Conservation (phyloP, 2,797 vertebrate genomes). For the Psittacula derbiana region DNA sequence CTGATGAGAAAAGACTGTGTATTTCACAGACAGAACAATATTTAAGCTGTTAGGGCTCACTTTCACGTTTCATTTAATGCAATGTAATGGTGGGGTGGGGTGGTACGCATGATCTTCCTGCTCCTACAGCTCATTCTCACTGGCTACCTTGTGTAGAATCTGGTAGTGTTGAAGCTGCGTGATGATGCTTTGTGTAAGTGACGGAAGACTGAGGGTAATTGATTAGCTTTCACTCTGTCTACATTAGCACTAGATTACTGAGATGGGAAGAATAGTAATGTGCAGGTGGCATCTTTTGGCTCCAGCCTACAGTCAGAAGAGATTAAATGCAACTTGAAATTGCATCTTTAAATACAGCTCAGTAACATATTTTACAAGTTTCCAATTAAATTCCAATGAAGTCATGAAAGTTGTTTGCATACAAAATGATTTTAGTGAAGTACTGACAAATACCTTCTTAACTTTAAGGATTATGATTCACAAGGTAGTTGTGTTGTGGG, state of each 20-base stretch:
- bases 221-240: neutral
- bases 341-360: neutral
- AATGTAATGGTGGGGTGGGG: neutral
- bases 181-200: neutral
- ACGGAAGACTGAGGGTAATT: neutral
- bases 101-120: neutral
- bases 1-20: neutral
- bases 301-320: neutral
- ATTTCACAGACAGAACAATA: neutral
- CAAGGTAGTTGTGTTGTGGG: neutral
- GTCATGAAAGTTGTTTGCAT: neutral
- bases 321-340: neutral
- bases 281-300: neutral
- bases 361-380: neutral
- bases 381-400: neutral
- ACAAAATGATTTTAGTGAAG: neutral
- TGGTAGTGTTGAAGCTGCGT: neutral
- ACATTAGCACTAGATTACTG: neutral
- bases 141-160: neutral
- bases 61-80: neutral
- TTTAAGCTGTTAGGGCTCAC: neutral
- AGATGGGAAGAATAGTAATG: neutral
- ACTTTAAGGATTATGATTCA: neutral
- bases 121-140: neutral
- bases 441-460: neutral